Evolutionary conservation across 2,888 invertebrate species (phyloP).

Genomic region (Oligia strigilis): DNA sequence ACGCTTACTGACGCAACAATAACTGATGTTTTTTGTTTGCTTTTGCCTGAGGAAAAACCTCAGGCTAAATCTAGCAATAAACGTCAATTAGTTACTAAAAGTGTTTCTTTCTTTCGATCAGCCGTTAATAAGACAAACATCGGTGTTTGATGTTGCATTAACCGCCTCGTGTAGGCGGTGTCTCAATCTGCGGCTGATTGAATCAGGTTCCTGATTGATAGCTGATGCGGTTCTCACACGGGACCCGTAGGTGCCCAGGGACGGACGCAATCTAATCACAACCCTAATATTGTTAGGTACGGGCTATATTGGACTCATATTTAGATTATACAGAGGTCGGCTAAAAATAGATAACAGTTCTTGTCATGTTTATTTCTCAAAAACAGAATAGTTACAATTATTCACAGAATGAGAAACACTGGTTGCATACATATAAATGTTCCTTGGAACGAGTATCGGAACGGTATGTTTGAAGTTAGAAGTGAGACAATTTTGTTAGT

Average conservation of each 20-base stretch:
- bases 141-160: conserved; percentile 45
- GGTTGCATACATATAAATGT: too few species aligned
- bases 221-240: conserved; percentile 58
- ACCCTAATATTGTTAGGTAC: conserved; percentile 60
- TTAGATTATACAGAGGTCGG: conserved; percentile 20
- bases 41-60: neutral
- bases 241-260: conserved; percentile 48
- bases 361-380: neutral
- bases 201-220: conserved; percentile 67
- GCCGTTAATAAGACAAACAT: conserved; percentile 15
- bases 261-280: conserved; percentile 63
- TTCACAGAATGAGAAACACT: too few species aligned
- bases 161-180: conserved; percentile 9
- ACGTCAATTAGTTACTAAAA: neutral
- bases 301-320: conserved; percentile 39
- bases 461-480: too few species aligned
- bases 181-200: conserved; percentile 59
- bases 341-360: conserved; percentile 46
- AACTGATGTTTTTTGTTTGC: neutral
- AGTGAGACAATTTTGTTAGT: too few species aligned
- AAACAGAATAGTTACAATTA: too few species aligned
- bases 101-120: conserved; percentile 1
- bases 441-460: too few species aligned
- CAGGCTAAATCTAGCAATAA: neutral
- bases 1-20: neutral